Base-by-base conservation (phyloP, 1,140 invertebrate species). In the Mercenaria mercenaria region DNA sequence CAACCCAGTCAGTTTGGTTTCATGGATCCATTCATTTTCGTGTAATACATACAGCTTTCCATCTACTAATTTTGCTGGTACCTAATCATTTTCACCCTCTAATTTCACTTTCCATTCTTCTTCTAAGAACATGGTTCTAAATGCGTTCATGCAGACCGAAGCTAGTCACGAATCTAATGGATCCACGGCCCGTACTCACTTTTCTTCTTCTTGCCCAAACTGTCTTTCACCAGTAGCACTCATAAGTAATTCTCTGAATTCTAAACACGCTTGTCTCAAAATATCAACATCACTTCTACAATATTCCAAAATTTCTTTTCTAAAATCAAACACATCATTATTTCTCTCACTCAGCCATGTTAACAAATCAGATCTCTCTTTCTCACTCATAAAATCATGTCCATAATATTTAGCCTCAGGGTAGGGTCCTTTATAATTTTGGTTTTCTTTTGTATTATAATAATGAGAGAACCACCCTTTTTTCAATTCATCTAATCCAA, bases 281-380 rank as follows among this genome's bases (percentile, higher is more conserved):
- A 69, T 84, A 47, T 69, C 64, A n/a, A 72, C 67, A 32, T 84
- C 82, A 79, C 72, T 82, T 74, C 83, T 56, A 76, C 91, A 91
- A 47, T 91, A 69, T n/a, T n/a, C n/a, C n/a, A n/a, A 18, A 32
- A 86, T 86, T 74, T 91, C 88, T 61, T 77, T 52, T n/a, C 47
- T 34, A 82, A 92, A 89, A 43, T 91, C 81, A 52, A 92, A 92
- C 13, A 81, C 39, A 76, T 77, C 76, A 39, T 56, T 64, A 23
- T 69, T 89, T 59, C 80, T 72, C 6, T 32, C 26, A 13, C 61
- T 26, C 20, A 26, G 15, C 61, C 26, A 52, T 61, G 56, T 39
- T 29, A 15, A 26, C 43, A 74, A n/a, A 26, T 23, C 26, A 23
- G 39, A 8, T 10, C n/a, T 74, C 47, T 20, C 43, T 37, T 76